These are phyloP conservation scores for Cyclophora punctaria DNA, from an alignment of 2,888 invertebrate species.

Conservation along the genomic window DNA sequence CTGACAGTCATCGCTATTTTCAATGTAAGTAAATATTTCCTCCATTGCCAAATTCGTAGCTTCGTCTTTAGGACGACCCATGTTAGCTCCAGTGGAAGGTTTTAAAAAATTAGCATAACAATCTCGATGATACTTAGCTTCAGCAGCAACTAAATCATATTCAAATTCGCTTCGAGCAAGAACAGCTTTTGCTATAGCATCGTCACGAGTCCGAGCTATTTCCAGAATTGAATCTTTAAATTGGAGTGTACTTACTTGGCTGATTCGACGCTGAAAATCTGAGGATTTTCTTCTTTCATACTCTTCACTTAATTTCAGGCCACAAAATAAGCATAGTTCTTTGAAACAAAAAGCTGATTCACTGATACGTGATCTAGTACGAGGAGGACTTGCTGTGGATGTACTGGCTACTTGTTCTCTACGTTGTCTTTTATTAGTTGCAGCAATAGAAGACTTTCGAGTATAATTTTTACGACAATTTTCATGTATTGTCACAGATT, in stretches of 20 bases:
- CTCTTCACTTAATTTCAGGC: constrained; percentile 28
- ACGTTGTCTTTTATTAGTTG: constrained; percentile 27
- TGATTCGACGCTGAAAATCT: constrained; percentile 22
- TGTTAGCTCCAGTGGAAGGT: constrained; percentile 29
- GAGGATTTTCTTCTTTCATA: constrained; percentile 20
- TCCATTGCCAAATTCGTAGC: constrained; percentile 30
- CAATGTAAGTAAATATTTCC: constrained; percentile 22
- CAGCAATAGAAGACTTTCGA: constrained; percentile 25
- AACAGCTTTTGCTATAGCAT: constrained; percentile 27
- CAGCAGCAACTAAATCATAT: constrained; percentile 23
- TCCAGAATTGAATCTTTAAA: constrained; percentile 9
- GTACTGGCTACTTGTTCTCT: constrained; percentile 29
- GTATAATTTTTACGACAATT: constrained; percentile 27
- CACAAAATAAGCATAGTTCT: constrained; percentile 29
- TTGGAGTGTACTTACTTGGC: constrained; percentile 23
- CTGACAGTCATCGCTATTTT: constrained; percentile 18
- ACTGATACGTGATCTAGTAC: constrained; percentile 25
- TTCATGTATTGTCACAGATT: constrained; percentile 25
- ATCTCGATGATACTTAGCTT: constrained; percentile 31
- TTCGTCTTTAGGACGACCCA: constrained; percentile 33
- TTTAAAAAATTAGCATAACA: constrained; percentile 29
- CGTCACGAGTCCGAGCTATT: constrained; percentile 14
- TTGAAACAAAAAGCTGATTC: constrained; percentile 30
- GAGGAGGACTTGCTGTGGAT: constrained; percentile 25
- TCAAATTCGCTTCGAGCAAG: constrained; percentile 17